Percentiles rank a stretch among this genome's conserved stretches.
Evolutionary conservation across 1,140 invertebrate genomes (phyloP).

Genomic region (Matsumurasca onukii): DNA sequence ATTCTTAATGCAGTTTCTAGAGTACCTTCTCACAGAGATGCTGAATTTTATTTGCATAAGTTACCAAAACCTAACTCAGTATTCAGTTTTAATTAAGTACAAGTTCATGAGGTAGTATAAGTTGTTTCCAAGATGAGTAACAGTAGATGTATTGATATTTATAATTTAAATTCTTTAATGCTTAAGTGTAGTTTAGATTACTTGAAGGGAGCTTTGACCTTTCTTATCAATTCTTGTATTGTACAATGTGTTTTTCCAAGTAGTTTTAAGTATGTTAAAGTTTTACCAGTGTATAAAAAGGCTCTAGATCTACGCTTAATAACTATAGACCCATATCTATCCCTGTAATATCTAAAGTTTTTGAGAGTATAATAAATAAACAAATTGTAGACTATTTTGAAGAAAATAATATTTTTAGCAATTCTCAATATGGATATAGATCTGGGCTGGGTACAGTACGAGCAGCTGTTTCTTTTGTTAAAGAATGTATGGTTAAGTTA

Average conservation of each 20-base stretch:
- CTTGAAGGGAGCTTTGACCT: not conserved
- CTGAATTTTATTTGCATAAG: too few species aligned
- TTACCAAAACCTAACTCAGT: too few species aligned
- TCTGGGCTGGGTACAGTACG: not conserved
- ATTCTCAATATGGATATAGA: constrained; percentile 6
- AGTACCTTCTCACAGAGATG: too few species aligned
- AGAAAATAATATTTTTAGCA: not conserved
- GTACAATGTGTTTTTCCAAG: not conserved
- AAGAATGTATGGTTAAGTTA: not conserved
- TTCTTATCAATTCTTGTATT: not conserved
- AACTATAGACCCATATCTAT: too few species aligned
- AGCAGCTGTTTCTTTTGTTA: not conserved
- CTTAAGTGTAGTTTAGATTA: not conserved
- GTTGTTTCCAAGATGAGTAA: not conserved
- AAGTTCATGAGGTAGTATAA: too few species aligned
- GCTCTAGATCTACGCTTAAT: not conserved
- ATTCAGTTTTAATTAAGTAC: too few species aligned
- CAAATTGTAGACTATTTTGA: too few species aligned
- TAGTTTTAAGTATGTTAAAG: too few species aligned
- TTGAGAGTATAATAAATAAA: too few species aligned
- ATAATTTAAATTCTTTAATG: not conserved
- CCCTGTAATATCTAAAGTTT: too few species aligned
- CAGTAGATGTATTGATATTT: not conserved
- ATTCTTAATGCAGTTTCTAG: too few species aligned
- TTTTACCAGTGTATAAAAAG: not conserved